Evolutionary conservation across 2,888 invertebrate species (phyloP), one percentile per base, ranked within the genome.

Genomic region (Eupithecia centaureata): DNA sequence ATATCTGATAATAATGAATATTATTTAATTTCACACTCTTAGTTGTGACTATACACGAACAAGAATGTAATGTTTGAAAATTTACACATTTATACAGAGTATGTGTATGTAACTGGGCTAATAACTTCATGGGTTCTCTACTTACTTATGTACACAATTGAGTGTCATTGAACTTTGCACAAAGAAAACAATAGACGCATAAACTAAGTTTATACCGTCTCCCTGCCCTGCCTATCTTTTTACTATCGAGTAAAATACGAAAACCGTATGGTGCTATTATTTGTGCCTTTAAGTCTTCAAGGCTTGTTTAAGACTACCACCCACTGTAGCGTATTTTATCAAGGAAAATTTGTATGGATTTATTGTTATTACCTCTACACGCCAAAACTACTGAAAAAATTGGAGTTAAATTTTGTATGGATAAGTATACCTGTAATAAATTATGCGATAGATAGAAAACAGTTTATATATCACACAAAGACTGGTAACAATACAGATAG

Each of bases 181-280:
- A 64, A 63, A 54, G 70, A 63, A 68, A 58, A 70, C 70, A 70
- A 70, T 70, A 60, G 66, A 42, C 33, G 56, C 63, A 66, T 70
- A 66, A 70, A 67, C 52, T 32, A 54, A 66, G 65, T 63, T 60
- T 62, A 68, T 1, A 54, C 33, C 30, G 5, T 59, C 22, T 65
- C 62, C 54, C 32, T 60, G 57, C 58, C 25, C 18, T 60, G 54
- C 60, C 65, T 70, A 65, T 69, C 65, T 66, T 66, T 66, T 70
- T 57, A 63, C 57, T 66, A 70, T 66, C 51, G 38, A 67, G 61
- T 54, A 54, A 66, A 68, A 70, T 70, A 33, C 28, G 61, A 61
- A 70, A 61, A 70, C 66, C 52, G 63, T 70, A 63, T 70, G 54
- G 57, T 63, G 60, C 65, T 63, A 63, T 69, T 69, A 69, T 70